phyloP scores from a whole-genome alignment of 2,888 invertebrate genomes.

The Ceraclea dissimilis region DNA sequence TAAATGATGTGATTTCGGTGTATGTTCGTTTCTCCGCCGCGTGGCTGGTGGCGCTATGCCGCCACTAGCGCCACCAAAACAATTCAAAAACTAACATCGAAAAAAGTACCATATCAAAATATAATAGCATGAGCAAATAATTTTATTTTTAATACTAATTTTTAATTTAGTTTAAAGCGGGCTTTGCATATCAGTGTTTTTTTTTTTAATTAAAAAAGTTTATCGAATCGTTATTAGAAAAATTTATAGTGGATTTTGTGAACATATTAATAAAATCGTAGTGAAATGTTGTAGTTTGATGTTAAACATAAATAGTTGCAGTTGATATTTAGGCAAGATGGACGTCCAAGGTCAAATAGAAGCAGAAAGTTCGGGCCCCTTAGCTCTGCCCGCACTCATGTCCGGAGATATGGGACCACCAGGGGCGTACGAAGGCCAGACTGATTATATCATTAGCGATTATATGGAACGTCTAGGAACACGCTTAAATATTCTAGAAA shows the following conservation, averaged over 20 bases:
- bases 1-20: not conserved
- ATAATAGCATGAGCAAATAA: not conserved
- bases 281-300: not conserved
- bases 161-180: not conserved
- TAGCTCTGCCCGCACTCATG: conserved; percentile 34
- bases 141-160: not conserved
- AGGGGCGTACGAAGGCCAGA: conserved; percentile 41
- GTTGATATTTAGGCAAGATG: not conserved
- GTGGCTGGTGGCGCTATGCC: not conserved
- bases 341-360: conserved; percentile 24
- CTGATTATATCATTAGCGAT: conserved; percentile 75
- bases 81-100: not conserved
- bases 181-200: conserved; percentile 13
- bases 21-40: not conserved
- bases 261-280: not conserved
- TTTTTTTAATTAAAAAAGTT: conserved; percentile 6
- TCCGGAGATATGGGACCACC: conserved; percentile 45
- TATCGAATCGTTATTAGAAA: conserved; percentile 7
- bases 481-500: conserved; percentile 78
- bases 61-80: not conserved
- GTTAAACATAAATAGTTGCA: not conserved
- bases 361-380: conserved; percentile 50
- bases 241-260: not conserved
- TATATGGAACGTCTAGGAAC: conserved; percentile 88
- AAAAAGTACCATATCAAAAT: not conserved